Evolutionary conservation across 2,888 invertebrate genomes (phyloP).

Genomic region (Epirrhoe alternata): DNA sequence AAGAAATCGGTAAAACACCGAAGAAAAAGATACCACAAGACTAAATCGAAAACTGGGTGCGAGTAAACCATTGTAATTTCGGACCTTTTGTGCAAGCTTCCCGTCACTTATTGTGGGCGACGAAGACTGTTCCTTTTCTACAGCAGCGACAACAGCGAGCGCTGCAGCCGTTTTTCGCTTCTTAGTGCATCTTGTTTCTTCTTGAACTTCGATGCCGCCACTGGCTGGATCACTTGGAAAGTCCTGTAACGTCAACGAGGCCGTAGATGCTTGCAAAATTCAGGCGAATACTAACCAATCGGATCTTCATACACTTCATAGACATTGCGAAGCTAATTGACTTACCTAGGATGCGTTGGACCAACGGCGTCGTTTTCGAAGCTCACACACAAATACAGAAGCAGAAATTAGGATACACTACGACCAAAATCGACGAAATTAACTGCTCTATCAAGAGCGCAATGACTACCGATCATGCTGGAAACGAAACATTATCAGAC

Average conservation of each 20-base stretch:
- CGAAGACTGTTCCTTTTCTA: conserved; percentile 2
- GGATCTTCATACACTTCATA: not conserved
- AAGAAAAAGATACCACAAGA: conserved; percentile 6
- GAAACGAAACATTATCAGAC: conserved; percentile 9
- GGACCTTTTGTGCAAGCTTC: conserved; percentile 18
- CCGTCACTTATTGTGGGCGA: conserved; percentile 3
- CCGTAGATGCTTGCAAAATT: conserved; percentile 10
- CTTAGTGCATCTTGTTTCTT: conserved; percentile 23
- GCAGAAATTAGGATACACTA: conserved; percentile 5
- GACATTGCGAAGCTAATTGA: not conserved
- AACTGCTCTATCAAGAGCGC: conserved; percentile 12
- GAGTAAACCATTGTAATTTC: conserved; percentile 8
- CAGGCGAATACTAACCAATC: not conserved
- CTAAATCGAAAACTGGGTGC: conserved; percentile 10
- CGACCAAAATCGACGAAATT: conserved; percentile 10
- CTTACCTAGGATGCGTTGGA: conserved; percentile 12
- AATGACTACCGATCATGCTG: conserved; percentile 18
- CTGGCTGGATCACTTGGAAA: conserved; percentile 2
- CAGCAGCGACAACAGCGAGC: not conserved
- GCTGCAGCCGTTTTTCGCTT: conserved; percentile 14
- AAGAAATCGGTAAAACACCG: not conserved
- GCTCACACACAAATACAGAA: conserved; percentile 3
- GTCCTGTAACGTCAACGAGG: conserved; percentile 23
- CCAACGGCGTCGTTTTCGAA: not conserved
- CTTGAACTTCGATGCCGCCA: not conserved